Percentiles rank a stretch among this genome's conserved stretches.
phyloP scores from a whole-genome alignment of 1,140 invertebrate species.

The Macrotrachela quadricornifera region DNA sequence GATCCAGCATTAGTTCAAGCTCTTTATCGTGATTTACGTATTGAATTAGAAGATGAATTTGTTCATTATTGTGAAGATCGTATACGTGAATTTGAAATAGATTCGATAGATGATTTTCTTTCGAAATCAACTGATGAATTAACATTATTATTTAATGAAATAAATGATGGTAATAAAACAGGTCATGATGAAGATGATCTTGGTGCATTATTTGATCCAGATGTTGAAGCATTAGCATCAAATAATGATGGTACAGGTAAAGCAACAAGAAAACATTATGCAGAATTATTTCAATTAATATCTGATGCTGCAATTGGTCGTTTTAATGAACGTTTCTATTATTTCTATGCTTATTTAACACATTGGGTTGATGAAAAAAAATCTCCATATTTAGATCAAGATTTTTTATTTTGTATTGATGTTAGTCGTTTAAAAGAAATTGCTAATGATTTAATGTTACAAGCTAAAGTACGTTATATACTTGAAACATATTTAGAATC shows the following conservation, averaged over 20 bases:
- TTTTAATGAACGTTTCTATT: constrained; percentile 18
- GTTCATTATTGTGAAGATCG: constrained; percentile 3
- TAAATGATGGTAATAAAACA: neutral
- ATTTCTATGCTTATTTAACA: constrained; percentile 26
- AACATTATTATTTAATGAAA: neutral
- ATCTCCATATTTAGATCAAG: constrained; percentile 23
- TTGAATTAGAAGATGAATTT: neutral
- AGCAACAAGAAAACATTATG: neutral
- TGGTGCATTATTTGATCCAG: constrained; percentile 2
- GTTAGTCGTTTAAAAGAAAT: constrained; percentile 25
- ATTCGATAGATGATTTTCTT: neutral
- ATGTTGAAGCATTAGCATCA: neutral
- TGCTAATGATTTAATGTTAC: too few species aligned
- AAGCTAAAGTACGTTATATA: too few species aligned
- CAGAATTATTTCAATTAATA: constrained; percentile 1
- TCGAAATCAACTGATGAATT: neutral
- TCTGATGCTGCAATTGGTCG: constrained; percentile 13
- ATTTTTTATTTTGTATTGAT: constrained; percentile 30
- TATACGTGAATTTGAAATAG: neutral
- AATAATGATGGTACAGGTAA: neutral
- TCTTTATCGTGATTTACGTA: constrained; percentile 1
- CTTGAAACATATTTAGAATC: too few species aligned
- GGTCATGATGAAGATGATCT: constrained; percentile 2
- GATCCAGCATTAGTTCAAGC: neutral
- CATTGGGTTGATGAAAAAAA: constrained; percentile 25